Percentiles rank a stretch among this genome's conserved stretches.
Conservation (phyloP, 2,113 vertebrate genomes). For the Pelmatolapia mariae region DNA sequence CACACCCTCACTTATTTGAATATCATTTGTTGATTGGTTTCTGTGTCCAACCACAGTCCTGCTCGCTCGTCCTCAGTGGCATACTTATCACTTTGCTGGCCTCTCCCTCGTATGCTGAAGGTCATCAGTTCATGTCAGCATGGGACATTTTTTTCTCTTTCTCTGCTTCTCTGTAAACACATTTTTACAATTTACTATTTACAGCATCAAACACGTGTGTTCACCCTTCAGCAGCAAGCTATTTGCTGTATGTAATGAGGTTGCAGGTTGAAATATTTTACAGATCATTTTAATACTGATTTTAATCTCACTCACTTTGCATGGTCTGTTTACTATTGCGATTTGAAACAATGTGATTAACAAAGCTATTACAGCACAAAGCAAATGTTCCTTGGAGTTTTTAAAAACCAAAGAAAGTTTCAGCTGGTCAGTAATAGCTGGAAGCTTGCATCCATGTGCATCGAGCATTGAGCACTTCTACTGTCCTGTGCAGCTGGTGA, state of each 20-base stretch:
- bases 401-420: neutral
- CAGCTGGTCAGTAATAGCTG: neutral
- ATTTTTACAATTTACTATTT: neutral
- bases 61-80: neutral
- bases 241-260: neutral
- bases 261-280: neutral
- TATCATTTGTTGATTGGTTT: neutral
- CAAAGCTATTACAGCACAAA: neutral
- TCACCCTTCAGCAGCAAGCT: neutral
- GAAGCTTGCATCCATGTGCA: neutral
- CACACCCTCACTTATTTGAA: neutral
- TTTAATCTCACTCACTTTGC: neutral
- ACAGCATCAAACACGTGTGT: fast-evolving
- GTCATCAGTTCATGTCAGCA: neutral
- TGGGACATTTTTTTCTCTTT: neutral
- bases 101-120: neutral
- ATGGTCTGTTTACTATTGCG: neutral
- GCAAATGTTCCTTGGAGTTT: neutral
- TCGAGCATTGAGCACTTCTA: neutral
- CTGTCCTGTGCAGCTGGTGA: neutral
- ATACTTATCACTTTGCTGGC: neutral
- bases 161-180: neutral
- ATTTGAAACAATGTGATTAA: neutral
- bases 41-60: neutral
- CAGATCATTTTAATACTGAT: neutral